Evolutionary conservation across 1,140 invertebrate genomes (phyloP), one percentile per base, ranked within the genome.

Genomic region (Rhagoletis pomonella): DNA sequence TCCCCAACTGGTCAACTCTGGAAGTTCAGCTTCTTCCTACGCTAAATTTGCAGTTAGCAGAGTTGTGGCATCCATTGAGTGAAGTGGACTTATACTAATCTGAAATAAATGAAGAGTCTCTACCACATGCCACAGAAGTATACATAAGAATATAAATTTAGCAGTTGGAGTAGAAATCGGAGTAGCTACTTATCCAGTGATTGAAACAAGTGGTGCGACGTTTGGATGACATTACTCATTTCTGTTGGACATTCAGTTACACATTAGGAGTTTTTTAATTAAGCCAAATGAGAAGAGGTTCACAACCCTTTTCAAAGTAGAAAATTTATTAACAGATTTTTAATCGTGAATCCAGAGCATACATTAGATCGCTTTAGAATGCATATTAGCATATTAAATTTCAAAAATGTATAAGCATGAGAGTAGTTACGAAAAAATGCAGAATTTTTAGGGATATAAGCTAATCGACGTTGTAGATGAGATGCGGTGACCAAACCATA

Each of bases 31-130:
- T 42, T 4, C 14, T 73, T 39, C 42, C 67, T 14, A 17, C 12
- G 67, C 42, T 47, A 14, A 44, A 17, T 47, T 44, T 42, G 65
- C 39, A 0, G 65, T 10, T 5, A 69, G 29, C 39, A 65, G 65
- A 69, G 65, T 69, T 39, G 29, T 87, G 59, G 84, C 87, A 87
- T 86, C 64, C 88, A 89, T 59, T 39, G 65, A 47, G 3, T 73
- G 85, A 65, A 89, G 90, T 89, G 88, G 88, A 88, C 86, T 87
- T 87, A 87, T 88, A 89, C 89, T 91, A 91, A 91, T 91, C 90
- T 91, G 90, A 91, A 91, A 91, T 91, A 91, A 91, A 91, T 91
- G 91, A 91, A 91, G 91, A 91, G 90, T 90, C 73, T 81, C 73
- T 47, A 58, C 44, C 73, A 81, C 73, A 81, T 55, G 50, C 73